phyloP scores from a whole-genome alignment of 2,888 invertebrate genomes.

The Helleia helle region DNA sequence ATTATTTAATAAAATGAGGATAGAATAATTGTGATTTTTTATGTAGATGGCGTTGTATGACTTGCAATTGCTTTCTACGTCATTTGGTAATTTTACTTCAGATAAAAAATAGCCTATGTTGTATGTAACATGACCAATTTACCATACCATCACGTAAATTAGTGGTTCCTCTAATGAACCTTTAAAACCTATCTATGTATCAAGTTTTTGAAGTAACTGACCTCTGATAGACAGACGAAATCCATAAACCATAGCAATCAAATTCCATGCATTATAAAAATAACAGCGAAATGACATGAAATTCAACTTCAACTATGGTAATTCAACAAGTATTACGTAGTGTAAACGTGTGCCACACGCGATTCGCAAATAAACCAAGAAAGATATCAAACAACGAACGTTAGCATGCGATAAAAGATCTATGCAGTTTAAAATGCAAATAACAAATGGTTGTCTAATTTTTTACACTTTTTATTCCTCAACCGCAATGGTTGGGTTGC shows the following conservation, averaged over 20 bases:
- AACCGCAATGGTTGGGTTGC: too few species aligned
- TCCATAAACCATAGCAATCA: too few species aligned
- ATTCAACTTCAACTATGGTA: slow-evolving; percentile 39
- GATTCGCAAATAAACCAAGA: slow-evolving; percentile 66
- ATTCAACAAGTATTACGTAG: slow-evolving; percentile 53
- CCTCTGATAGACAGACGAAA: not conserved
- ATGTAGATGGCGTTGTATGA: too few species aligned
- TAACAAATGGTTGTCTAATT: slow-evolving; percentile 47
- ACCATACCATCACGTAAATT: too few species aligned
- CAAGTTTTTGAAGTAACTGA: not conserved
- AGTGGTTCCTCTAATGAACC: too few species aligned
- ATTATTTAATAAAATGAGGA: too few species aligned
- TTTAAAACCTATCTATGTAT: not conserved
- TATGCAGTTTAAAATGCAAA: slow-evolving; percentile 47
- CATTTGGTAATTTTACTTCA: too few species aligned
- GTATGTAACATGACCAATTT: too few species aligned
- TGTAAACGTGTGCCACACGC: slow-evolving; percentile 52
- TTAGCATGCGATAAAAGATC: slow-evolving; percentile 58
- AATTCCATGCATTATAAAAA: slow-evolving; percentile 22
- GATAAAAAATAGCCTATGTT: too few species aligned
- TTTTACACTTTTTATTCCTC: slow-evolving; percentile 33
- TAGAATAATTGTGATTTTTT: too few species aligned
- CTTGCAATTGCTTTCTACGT: too few species aligned
- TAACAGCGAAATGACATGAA: slow-evolving; percentile 22
- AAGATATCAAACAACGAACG: slow-evolving; percentile 58